Base-by-base conservation (phyloP, 1,140 invertebrate species). In the Trichonephila inaurata region DNA sequence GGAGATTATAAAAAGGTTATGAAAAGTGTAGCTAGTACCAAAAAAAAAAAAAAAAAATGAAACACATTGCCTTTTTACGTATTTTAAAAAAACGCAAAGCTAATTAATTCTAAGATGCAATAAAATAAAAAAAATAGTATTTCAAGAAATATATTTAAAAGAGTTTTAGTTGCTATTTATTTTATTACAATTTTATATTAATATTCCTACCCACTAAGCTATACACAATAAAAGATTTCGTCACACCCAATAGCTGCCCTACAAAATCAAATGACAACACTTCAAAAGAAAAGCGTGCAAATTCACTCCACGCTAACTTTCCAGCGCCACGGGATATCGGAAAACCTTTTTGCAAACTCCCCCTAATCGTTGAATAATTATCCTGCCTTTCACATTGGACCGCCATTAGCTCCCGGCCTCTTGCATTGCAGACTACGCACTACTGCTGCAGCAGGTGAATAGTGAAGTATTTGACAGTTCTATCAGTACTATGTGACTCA, bases 361-460 rank as follows among this genome's bases (percentile, higher is more conserved):
- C 72, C 72, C 72, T 77, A 77, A 77, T 40, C 72, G 28, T 77
- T 77, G 72, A 33, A 77, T 77, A 77, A 77, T 77, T 77, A 77
- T 40, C 72, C 72, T 33, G 72, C 72, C 72, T 77, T 77, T 19
- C 28, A 77, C 72, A 14, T 33, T 28, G 72, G 28, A 10, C 28
- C 28, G 72, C 14, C 72, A 77, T 77, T 40, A 77, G 18, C 72
- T 77, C 72, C 72, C 72, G 28, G 72, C 72, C 28, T 40, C 33
- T 40, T 77, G 28, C 33, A 33, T 77, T 77, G 33, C 33, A 77
- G 72, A 28, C 28, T 40, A 33, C 14, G 28, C 24, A 77, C 33
- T 18, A 77, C 51, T 51, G 28, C 14, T 16, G 28, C 72, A 77
- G 72, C 72, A 77, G 72, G 28, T 77, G 72, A 40, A 77, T 33